Evolutionary conservation across 92 coral and sea anemone species (phyloP), one percentile per base, ranked within the genome.

Genomic region (Siderastrea siderea): DNA sequence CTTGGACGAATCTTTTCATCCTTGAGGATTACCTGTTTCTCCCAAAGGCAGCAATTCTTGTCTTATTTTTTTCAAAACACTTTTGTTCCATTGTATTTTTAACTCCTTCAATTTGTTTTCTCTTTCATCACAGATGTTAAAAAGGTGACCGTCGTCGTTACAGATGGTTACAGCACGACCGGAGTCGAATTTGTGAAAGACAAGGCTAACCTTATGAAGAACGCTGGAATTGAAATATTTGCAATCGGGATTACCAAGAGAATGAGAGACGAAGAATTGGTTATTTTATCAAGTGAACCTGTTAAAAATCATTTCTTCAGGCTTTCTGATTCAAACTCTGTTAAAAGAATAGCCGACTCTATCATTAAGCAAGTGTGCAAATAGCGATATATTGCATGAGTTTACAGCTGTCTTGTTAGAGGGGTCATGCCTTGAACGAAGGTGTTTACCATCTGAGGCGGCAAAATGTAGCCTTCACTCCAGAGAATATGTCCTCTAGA

Each of bases 131-230:
- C 83, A 89, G 92, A 70, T 45, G 63, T 81, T 0, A 91, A 68
- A 66, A 75, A 74, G 78, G 94, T 77, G 14, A 68, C 84, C 38
- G 94, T 91, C 5, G 71, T 91, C 14, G 44, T 87, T 26, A 91
- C 91, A 44, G 94, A 91, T 49, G 91, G 87, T 6, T 91, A 47
- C 26, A 85, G 91, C 71, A 49, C 84, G 0, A 38, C 50, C 1
- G 94, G 94, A 7, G 7, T 59, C 3, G 91, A 82, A 38, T 82
- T 74, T 64, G 68, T 77, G 6, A 77, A 55, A 12, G 60, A 73
- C 49, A 71, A 62, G 14, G 81, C 87, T 8, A 61, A 62, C 5
- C 5, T 13, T 46, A 7, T 91, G 47, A 82, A 71, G 26, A n/a
- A 60, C 5, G 26, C 64, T 13, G 94, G 94, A 26, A 77, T 91